These are phyloP conservation scores for Aphis gossypii DNA, from an alignment of 1,140 invertebrate genomes.

Conservation along the genomic window DNA sequence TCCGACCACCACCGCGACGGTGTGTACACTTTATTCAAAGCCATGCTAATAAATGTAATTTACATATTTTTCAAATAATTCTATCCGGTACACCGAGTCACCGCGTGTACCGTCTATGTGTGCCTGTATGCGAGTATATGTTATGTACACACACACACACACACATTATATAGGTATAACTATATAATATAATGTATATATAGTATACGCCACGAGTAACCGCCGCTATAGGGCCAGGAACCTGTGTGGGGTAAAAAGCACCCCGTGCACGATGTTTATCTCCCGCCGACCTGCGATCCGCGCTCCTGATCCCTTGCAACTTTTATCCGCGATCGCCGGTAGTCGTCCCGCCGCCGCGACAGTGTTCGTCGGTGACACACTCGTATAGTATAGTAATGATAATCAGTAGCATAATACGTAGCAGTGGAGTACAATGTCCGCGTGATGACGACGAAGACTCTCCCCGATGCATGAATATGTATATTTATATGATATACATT, in stretches of 20 bases:
- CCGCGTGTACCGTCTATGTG: neutral
- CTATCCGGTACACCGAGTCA: slow-evolving; percentile 59
- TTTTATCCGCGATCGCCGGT: neutral
- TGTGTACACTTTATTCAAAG: slow-evolving; percentile 54
- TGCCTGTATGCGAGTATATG: neutral
- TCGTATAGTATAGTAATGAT: no score
- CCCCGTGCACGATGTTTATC: neutral
- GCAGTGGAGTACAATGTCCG: neutral
- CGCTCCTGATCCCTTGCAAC: neutral
- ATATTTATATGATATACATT: neutral
- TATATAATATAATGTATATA: neutral
- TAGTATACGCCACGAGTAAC: neutral
- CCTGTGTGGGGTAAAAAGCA: neutral
- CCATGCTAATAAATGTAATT: slow-evolving; percentile 56
- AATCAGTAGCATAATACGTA: no score
- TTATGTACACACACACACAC: neutral
- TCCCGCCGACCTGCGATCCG: neutral
- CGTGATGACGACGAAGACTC: neutral
- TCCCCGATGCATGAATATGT: neutral
- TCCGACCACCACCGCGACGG: slow-evolving; percentile 26
- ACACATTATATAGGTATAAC: neutral
- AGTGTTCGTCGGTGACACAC: neutral
- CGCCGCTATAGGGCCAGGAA: neutral
- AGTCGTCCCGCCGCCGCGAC: neutral
- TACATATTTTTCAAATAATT: slow-evolving; percentile 58